Evolutionary conservation across 2,113 vertebrate genomes (phyloP).

Genomic region (Prolemur simus): DNA sequence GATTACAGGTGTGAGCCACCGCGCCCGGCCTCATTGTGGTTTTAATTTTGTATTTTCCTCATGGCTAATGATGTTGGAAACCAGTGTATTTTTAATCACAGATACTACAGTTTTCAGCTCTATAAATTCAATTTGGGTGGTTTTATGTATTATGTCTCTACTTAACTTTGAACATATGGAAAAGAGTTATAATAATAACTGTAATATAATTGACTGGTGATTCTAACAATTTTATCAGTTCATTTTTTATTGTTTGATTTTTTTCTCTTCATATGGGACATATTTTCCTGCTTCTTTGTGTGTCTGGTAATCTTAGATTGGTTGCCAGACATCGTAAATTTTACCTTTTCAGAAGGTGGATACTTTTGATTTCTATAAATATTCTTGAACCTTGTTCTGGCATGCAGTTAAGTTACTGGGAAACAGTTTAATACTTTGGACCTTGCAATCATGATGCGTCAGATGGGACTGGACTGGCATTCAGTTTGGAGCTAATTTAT

Average conservation of each 20-base stretch:
- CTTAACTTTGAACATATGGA: background rate
- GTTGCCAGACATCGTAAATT: background rate
- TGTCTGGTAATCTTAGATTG: background rate
- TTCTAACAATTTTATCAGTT: background rate
- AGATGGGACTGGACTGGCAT: background rate
- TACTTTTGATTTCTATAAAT: background rate
- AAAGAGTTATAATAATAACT: background rate
- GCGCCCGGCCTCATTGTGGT: no score
- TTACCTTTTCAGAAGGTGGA: background rate
- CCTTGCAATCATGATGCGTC: conserved; percentile 6
- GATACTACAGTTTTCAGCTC: background rate
- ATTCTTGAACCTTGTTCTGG: background rate
- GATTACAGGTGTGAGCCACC: no score
- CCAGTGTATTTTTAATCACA: background rate
- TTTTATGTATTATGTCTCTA: background rate
- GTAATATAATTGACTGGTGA: background rate
- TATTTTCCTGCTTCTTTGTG: background rate
- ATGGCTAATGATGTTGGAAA: background rate
- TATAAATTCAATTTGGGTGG: background rate
- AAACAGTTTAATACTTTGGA: background rate
- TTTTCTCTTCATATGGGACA: background rate
- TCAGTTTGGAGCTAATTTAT: background rate
- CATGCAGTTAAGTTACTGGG: background rate
- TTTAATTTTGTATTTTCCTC: conserved; percentile 1
- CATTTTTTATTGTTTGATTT: background rate